Percentiles rank a stretch among this genome's conserved stretches.
Evolutionary conservation across 2,797 vertebrate species (phyloP).

Genomic region (Pangasius mekongensis): DNA sequence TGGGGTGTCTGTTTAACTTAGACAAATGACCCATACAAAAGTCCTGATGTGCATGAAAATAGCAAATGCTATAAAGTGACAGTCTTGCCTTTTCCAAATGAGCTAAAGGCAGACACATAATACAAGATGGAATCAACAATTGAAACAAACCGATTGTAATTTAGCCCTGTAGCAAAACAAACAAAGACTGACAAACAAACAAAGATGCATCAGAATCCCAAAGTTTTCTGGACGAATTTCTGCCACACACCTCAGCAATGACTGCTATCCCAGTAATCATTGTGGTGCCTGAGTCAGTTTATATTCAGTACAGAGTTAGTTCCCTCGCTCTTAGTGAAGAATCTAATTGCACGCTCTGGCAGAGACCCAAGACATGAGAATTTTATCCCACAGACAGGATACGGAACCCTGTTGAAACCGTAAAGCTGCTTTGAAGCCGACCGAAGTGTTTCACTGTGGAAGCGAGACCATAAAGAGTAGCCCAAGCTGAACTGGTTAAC

Average conservation of each 20-base stretch:
- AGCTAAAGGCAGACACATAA: not conserved
- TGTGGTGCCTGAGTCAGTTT: slow-evolving; percentile 24
- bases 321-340: slow-evolving; percentile 32
- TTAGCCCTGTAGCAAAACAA: not conserved
- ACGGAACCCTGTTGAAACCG: slow-evolving; percentile 53
- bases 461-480: slow-evolving; percentile 61
- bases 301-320: slow-evolving; percentile 21
- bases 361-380: slow-evolving; percentile 43
- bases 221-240: not conserved
- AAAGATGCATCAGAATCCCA: not conserved
- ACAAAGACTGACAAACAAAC: not conserved
- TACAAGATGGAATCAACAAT: not conserved
- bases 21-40: not conserved
- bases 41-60: not conserved
- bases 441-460: slow-evolving; percentile 55
- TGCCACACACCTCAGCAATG: slow-evolving; percentile 13
- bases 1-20: not conserved
- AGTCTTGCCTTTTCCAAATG: not conserved
- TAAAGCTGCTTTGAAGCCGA: slow-evolving; percentile 70
- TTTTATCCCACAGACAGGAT: slow-evolving; percentile 54
- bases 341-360: slow-evolving; percentile 34
- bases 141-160: not conserved
- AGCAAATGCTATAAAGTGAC: not conserved
- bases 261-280: not conserved
- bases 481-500: slow-evolving; percentile 52